Evolutionary conservation across 2,888 invertebrate genomes (phyloP).

Genomic region (Amblyjoppa proteus): DNA sequence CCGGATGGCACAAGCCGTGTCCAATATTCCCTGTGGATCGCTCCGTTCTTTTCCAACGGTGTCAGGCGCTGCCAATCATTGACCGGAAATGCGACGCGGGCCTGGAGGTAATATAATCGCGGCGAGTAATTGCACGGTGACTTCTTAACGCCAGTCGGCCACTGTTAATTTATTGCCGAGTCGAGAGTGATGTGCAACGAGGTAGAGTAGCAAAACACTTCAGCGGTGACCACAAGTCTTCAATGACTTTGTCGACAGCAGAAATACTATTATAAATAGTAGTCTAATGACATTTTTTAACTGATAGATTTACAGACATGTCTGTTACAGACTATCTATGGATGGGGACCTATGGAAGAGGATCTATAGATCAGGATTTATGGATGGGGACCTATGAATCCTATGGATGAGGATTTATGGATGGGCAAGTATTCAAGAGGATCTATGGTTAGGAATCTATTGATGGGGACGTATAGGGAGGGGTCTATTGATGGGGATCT

Average conservation of each 20-base stretch:
- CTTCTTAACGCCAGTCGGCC: background rate
- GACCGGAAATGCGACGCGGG: constrained; percentile 20
- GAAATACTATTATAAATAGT: background rate
- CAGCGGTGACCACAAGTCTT: background rate
- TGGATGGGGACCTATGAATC: too few species aligned
- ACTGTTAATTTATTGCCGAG: background rate
- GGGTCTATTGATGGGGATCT: too few species aligned
- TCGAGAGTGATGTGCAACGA: background rate
- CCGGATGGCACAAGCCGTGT: background rate
- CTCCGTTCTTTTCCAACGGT: background rate
- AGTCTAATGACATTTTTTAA: too few species aligned
- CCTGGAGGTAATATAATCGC: constrained; percentile 2
- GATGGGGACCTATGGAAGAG: too few species aligned
- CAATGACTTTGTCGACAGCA: background rate
- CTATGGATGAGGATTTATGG: too few species aligned
- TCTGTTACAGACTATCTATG: too few species aligned
- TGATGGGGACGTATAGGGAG: too few species aligned
- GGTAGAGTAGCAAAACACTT: background rate
- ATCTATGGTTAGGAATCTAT: too few species aligned
- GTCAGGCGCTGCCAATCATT: constrained; percentile 28
- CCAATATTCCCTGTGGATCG: constrained; percentile 12
- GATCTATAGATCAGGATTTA: too few species aligned
- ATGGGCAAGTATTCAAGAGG: too few species aligned
- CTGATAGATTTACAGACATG: too few species aligned
- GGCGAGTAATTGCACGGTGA: background rate